Conservation (phyloP, 2,888 invertebrate species). For the Melanostoma scalare region DNA sequence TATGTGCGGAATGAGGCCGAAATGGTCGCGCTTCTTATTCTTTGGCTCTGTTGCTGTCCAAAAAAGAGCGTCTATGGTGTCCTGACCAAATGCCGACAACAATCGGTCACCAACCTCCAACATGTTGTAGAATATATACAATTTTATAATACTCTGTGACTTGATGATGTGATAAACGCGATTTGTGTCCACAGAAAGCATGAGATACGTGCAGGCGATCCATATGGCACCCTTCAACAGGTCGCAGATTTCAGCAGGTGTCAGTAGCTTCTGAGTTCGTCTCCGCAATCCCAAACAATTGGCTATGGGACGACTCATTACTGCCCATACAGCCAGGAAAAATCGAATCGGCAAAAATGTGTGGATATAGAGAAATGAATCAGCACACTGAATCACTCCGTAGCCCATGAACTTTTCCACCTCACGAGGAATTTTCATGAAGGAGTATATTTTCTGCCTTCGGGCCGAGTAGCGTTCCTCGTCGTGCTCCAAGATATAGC, state of each 20-base stretch:
- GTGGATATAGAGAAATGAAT: slow-evolving; percentile 98
- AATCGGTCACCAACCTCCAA: slow-evolving; percentile 98
- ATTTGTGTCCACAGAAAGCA: slow-evolving; percentile 97
- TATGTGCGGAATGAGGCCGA: slow-evolving; percentile 94
- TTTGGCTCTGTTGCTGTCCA: slow-evolving; percentile 99
- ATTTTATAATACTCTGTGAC: slow-evolving; percentile 98
- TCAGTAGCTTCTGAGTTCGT: slow-evolving; percentile 85
- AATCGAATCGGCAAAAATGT: slow-evolving; percentile 98
- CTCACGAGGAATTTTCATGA: slow-evolving; percentile 96
- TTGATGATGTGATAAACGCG: slow-evolving; percentile 98
- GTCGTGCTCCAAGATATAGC: slow-evolving; percentile 96
- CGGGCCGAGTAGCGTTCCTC: slow-evolving; percentile 96
- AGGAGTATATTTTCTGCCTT: slow-evolving; percentile 97
- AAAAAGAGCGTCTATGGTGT: slow-evolving; percentile 97
- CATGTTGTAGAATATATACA: slow-evolving; percentile 99
- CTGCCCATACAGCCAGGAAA: slow-evolving; percentile 91
- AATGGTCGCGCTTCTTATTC: slow-evolving; percentile 90
- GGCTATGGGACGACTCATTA: slow-evolving; percentile 88
- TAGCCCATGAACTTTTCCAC: slow-evolving; percentile 96
- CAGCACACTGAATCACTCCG: slow-evolving; percentile 97
- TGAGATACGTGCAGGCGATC: slow-evolving; percentile 89
- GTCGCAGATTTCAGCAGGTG: slow-evolving; percentile 97
- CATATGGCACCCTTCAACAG: slow-evolving; percentile 95
- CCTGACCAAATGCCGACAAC: slow-evolving; percentile 98
- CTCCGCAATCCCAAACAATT: slow-evolving; percentile 87